These are phyloP conservation scores for Apoda limacodes DNA, from an alignment of 2,888 invertebrate species.

Conservation along the genomic window DNA sequence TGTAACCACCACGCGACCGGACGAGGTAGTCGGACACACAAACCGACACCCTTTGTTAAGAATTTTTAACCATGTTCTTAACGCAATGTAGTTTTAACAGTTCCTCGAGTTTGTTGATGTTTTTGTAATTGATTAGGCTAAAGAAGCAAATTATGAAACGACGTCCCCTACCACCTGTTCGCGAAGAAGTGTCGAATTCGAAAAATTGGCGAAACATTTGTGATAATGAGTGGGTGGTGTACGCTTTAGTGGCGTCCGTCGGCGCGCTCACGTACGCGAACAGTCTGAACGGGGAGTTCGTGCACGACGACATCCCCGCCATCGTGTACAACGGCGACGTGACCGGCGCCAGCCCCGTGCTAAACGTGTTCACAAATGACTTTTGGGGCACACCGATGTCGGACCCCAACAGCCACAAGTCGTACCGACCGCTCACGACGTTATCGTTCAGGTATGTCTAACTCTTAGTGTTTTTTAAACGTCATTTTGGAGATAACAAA, in stretches of 20 bases:
- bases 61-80: no score
- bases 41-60: no score
- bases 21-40: no score
- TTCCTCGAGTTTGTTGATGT: background rate
- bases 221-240: conserved; percentile 71
- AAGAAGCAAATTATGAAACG: conserved; percentile 56
- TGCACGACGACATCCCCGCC: conserved; percentile 90
- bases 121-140: no score
- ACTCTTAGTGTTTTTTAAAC: no score
- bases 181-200: conserved; percentile 48
- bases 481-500: no score
- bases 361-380: conserved; percentile 79
- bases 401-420: conserved; percentile 86
- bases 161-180: conserved; percentile 51
- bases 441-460: conserved; percentile 84
- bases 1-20: no score
- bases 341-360: conserved; percentile 72
- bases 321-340: conserved; percentile 86
- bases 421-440: conserved; percentile 86
- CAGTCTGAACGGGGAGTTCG: conserved; percentile 83
- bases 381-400: conserved; percentile 93
- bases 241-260: conserved; percentile 73
- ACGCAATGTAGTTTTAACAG: no score
- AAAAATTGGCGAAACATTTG: conserved; percentile 40
- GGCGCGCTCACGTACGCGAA: conserved; percentile 79